Evolutionary conservation across 2,113 vertebrate species (phyloP).

Genomic region (Platycercus adscitus): DNA sequence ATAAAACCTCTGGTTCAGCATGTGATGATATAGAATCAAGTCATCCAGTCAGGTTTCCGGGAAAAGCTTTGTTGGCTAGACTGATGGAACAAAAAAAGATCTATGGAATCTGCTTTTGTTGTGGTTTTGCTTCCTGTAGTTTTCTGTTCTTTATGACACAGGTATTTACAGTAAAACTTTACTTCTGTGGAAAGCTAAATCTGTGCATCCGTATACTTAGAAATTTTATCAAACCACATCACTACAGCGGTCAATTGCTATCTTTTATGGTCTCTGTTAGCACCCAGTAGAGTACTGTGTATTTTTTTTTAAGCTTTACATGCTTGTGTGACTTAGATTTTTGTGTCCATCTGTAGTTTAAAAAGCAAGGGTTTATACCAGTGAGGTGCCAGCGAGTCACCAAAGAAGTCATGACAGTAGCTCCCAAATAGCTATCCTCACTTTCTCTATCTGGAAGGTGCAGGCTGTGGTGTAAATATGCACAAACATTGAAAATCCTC

Average conservation of each 20-base stretch:
- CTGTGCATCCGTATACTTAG: fast-evolving
- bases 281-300: not conserved
- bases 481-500: not conserved
- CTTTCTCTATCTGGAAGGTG: not conserved
- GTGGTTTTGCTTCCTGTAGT: not conserved
- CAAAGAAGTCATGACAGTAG: not conserved
- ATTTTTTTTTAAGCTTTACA: not conserved
- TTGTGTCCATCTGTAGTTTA: not conserved
- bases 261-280: not conserved
- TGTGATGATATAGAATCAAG: not conserved
- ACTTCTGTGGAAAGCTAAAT: not conserved
- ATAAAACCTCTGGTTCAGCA: not conserved
- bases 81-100: not conserved
- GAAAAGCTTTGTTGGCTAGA: not conserved
- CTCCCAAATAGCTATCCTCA: not conserved
- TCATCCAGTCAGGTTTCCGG: not conserved
- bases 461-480: not conserved
- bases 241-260: not conserved
- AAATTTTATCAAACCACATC: not conserved
- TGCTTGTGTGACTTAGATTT: not conserved
- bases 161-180: not conserved
- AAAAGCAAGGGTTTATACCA: not conserved
- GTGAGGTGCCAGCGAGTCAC: not conserved
- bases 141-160: not conserved
- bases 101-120: not conserved